Evolutionary conservation across 1,140 invertebrate genomes (phyloP), one percentile per base, ranked within the genome.

Genomic region (Holcopasites calliopsidis): DNA sequence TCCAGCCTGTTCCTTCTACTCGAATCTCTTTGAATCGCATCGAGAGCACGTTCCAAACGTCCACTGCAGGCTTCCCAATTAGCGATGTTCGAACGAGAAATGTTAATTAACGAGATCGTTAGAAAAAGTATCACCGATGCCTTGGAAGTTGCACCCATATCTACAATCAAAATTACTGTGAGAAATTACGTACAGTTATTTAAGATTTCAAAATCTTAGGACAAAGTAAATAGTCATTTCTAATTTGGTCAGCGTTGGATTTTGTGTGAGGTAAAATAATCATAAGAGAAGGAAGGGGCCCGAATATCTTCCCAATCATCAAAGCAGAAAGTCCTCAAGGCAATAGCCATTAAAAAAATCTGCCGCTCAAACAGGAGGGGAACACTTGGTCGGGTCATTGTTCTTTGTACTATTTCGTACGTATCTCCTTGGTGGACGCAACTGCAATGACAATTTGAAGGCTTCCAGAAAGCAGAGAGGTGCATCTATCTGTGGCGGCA

Each of bases 41-140:
- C 91, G 47, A 92, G 77, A 4, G 90, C 90, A 2, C 90, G 83
- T 64, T 92, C 91, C 64, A 92, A 70, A 74, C 90, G 85, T 68
- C 87, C 89, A 26, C 88, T 85, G 47, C 91, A 92, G 7, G 65
- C 85, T 79, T 88, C 83, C 80, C 86, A 87, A 61, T 82, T 84
- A 16, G 58, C 84, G 47, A 81, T 80, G 58, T 73, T 62, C 10
- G 62, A 57, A 55, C 52, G 61, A 35, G 61, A 62, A 23, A 77
- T 65, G 77, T 57, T 71, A 66, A 82, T 78, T 62, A 80, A 80
- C 64, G 35, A 74, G 70, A 84, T 76, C 64, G 82, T 77, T 62
- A 86, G 68, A 44, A 86, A 76, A 61, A 85, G 58, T 35, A 83
- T 60, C 49, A 75, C 54, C 3, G 72, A 55, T 49, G 79, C 47